Conservation (phyloP, 2,888 invertebrate genomes). For the Tachystola acroxantha region DNA sequence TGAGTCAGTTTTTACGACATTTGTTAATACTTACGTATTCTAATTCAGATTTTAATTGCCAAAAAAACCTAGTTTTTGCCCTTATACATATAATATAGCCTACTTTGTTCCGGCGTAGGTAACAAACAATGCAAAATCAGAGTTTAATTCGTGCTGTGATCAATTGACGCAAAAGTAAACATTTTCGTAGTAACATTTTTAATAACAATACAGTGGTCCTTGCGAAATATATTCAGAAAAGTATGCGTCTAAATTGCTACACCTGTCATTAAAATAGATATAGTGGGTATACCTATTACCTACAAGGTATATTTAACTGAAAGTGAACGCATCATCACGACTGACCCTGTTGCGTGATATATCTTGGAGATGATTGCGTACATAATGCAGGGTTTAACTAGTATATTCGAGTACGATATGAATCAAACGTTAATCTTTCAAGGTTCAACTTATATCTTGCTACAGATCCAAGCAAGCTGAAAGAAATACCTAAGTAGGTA, state of each 20-base stretch:
- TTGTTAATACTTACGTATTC: no score
- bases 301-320: no score
- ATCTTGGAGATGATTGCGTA: conserved; percentile 25
- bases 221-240: neutral
- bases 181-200: no score
- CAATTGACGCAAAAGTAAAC: neutral
- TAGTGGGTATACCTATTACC: no score
- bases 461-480: conserved; percentile 3
- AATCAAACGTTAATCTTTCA: conserved; percentile 16
- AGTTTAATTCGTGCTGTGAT: neutral
- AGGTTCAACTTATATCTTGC: conserved; percentile 8
- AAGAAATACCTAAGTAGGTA: neutral
- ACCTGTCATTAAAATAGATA: neutral
- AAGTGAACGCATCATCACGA: conserved; percentile 47
- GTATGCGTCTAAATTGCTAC: neutral
- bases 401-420: conserved; percentile 10
- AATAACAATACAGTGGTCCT: no score
- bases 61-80: neutral
- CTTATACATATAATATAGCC: no score
- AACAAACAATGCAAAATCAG: neutral
- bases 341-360: conserved; percentile 38
- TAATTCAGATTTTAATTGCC: neutral
- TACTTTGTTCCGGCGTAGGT: no score
- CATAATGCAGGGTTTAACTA: conserved; percentile 21
- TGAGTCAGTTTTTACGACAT: neutral